Evolutionary conservation across 2,888 invertebrate species (phyloP).

Genomic region (Gibbula magus): DNA sequence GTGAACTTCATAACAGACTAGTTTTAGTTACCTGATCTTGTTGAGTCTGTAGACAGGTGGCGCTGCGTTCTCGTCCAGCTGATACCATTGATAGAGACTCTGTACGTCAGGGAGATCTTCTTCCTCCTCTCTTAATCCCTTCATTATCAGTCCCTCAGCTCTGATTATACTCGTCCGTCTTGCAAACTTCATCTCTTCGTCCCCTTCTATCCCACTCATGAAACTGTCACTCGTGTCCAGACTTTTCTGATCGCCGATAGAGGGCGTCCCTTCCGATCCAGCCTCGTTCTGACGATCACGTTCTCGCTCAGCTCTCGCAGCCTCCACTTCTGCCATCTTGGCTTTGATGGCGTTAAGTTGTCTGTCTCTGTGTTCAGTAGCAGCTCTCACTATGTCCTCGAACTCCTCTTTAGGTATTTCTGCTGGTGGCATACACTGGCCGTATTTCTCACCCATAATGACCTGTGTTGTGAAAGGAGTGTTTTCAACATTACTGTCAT

Average conservation of each 20-base stretch:
- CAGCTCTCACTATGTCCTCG: constrained; percentile 52
- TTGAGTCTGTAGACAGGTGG: constrained; percentile 67
- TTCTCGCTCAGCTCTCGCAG: constrained; percentile 35
- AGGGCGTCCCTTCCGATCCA: background rate
- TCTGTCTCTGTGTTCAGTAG: constrained; percentile 33
- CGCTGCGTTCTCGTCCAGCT: constrained; percentile 71
- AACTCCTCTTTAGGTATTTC: constrained; percentile 74
- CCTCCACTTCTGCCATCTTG: constrained; percentile 46
- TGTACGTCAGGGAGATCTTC: constrained; percentile 67
- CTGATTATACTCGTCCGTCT: constrained; percentile 20
- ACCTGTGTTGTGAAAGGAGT: constrained; percentile 58
- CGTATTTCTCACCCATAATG: constrained; percentile 76
- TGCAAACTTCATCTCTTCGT: background rate
- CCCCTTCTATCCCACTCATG: background rate
- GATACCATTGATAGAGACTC: constrained; percentile 73
- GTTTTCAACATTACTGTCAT: too few relatives aligned
- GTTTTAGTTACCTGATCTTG: constrained; percentile 58
- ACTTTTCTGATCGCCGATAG: background rate
- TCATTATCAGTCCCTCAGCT: constrained; percentile 44
- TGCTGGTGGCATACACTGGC: constrained; percentile 72
- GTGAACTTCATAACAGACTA: background rate
- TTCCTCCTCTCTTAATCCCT: constrained; percentile 53
- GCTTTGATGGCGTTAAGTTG: constrained; percentile 42
- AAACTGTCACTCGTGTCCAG: background rate
- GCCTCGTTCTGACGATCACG: constrained; percentile 30